phyloP scores from a whole-genome alignment of 2,113 vertebrate genomes.

The Chaenocephalus aceratus region DNA sequence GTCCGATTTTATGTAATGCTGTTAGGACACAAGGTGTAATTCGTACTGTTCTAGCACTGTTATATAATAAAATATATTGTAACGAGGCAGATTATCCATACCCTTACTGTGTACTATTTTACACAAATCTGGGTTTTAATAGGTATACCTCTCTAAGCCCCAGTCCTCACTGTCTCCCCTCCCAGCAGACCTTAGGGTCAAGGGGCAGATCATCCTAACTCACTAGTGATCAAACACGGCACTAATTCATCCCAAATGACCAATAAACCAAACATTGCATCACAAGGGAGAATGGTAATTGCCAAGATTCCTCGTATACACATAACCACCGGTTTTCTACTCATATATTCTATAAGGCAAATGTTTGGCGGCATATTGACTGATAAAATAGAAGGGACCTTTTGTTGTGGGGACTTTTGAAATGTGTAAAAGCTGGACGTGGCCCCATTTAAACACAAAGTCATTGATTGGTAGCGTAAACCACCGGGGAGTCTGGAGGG shows the following conservation, averaged over 20 bases:
- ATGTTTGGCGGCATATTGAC: conserved; percentile 1
- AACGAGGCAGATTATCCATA: neutral
- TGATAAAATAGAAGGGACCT: neutral
- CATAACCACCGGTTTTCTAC: neutral
- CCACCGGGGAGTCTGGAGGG: conserved; percentile 42
- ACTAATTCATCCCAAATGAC: conserved; percentile 34
- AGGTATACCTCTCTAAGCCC: neutral
- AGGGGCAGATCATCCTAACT: conserved; percentile 36
- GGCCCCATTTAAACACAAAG: conserved; percentile 46
- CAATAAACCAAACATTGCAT: conserved; percentile 47
- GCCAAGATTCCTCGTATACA: conserved; percentile 6
- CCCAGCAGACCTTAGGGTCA: conserved; percentile 35
- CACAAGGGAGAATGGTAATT: conserved; percentile 12
- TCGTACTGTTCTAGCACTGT: neutral
- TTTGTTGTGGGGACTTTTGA: conserved; percentile 16
- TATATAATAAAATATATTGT: no score
- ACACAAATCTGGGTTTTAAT: neutral
- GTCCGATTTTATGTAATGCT: no score
- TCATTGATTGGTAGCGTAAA: conserved; percentile 61
- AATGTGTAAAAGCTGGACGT: conserved; percentile 30
- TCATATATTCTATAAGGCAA: conserved; percentile 1
- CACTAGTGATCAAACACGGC: conserved; percentile 47
- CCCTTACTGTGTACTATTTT: neutral
- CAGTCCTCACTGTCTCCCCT: conserved; percentile 24
- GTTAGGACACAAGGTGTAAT: neutral